phyloP scores from a whole-genome alignment of 2,113 vertebrate genomes.

The Aix galericulata region DNA sequence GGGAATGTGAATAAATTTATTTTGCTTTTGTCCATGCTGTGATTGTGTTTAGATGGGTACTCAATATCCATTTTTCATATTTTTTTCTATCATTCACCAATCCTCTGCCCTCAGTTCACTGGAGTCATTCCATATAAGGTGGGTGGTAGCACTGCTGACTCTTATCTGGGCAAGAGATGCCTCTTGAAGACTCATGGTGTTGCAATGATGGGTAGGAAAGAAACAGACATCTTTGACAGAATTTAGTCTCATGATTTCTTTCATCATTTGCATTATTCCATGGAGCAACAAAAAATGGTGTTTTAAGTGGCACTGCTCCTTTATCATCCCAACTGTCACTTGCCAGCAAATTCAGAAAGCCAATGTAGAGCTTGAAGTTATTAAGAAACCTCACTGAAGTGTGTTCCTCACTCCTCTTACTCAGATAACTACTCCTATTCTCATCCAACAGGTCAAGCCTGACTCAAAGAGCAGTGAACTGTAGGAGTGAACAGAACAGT shows the following conservation, averaged over 20 bases:
- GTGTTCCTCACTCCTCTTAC: background rate
- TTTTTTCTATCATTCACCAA: background rate
- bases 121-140: background rate
- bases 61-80: background rate
- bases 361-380: background rate
- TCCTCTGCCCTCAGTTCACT: background rate
- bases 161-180: background rate
- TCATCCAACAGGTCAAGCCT: background rate
- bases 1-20: background rate
- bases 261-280: background rate
- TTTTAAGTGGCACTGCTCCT: background rate
- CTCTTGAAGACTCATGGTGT: background rate
- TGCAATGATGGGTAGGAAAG: background rate
- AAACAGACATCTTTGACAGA: background rate
- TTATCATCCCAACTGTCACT: background rate
- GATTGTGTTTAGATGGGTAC: background rate
- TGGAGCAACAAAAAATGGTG: background rate
- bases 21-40: background rate
- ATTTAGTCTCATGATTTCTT: background rate
- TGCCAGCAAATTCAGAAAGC: background rate
- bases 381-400: background rate
- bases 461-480: background rate
- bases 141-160: background rate
- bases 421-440: background rate
- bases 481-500: background rate